Conservation (phyloP, 2,797 vertebrate species). For the Acanthurus lineatus region DNA sequence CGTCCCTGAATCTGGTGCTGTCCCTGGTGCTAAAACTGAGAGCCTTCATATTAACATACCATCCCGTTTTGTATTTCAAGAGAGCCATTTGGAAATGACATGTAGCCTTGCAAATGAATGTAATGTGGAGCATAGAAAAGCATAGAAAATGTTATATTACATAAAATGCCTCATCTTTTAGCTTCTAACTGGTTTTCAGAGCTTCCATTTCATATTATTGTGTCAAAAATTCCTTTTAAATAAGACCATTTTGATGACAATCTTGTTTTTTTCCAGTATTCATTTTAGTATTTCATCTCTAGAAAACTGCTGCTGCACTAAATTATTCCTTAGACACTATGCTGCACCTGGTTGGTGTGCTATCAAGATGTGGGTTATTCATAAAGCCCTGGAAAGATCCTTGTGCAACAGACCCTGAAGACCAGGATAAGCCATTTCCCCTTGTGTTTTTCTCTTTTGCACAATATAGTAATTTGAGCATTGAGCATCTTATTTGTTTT, state of each 20-base stretch:
- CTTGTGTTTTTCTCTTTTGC: conserved; percentile 15
- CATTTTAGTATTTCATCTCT: conserved; percentile 3
- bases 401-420: conserved; percentile 32
- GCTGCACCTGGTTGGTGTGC: conserved; percentile 59
- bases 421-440: conserved; percentile 10
- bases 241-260: neutral
- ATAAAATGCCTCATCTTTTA: conserved; percentile 15
- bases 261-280: neutral
- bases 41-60: conserved; percentile 8
- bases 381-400: conserved; percentile 56
- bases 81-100: neutral
- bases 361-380: conserved; percentile 66
- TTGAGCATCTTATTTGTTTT: conserved; percentile 21
- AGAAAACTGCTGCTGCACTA: conserved; percentile 30
- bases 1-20: conserved; percentile 71
- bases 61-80: neutral
- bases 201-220: neutral
- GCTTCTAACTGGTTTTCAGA: neutral
- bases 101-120: neutral
- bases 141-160: neutral
- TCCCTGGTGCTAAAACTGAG: conserved; percentile 80
- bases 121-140: neutral
- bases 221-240: conserved; percentile 6
- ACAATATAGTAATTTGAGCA: neutral
- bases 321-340: conserved; percentile 70